Evolutionary conservation across 1,140 invertebrate genomes (phyloP), one percentile per base, ranked within the genome.

Genomic region (Lepidostoma basale): DNA sequence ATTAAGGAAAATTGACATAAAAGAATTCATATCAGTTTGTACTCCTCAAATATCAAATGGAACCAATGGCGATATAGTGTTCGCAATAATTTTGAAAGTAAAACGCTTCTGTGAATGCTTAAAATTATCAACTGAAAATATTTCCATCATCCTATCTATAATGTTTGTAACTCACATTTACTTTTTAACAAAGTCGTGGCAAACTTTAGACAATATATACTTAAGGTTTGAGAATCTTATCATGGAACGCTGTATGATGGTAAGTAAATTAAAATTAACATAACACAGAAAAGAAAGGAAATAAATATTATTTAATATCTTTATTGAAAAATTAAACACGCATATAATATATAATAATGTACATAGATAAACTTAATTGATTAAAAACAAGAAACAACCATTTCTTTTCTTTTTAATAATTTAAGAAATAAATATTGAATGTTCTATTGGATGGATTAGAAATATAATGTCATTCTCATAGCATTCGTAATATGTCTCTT

Each of bases 101-200:
- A 40, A 60, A 9, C 0, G 42, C 8, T 42, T 26, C n/a, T 60
- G 56, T 60, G 23, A 42, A 42, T 60, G 56, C 18, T 42, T 62
- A 8, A 47, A 47, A 10, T 18, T 62, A 33, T 18, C 40, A 1
- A 3, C 20, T 9, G 10, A 33, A 22, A 62, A 62, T 28, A 62
- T 33, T 25, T 62, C 44, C 10, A 30, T 8, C 1, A 30, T 62
- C 9, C 28, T 62, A 28, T 23, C 40, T 28, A 33, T 62, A 47
- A 30, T 62, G 16, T 22, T 62, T 28, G 23, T 28, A 16, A 62
- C 60, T n/a, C 60, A 62, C 10, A 33, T 47, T 23, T 62, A 62
- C 39, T 62, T 47, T 28, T 30, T 47, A 0, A 30, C 28, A 14
- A 62, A 62, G 18, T 47, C 42, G 23, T 62, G 60, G 60, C 8